A percentile compares a stretch with the other conserved stretches of the same genome.
Conservation (phyloP, 2,797 vertebrate species). For the Sciaenops ocellatus region DNA sequence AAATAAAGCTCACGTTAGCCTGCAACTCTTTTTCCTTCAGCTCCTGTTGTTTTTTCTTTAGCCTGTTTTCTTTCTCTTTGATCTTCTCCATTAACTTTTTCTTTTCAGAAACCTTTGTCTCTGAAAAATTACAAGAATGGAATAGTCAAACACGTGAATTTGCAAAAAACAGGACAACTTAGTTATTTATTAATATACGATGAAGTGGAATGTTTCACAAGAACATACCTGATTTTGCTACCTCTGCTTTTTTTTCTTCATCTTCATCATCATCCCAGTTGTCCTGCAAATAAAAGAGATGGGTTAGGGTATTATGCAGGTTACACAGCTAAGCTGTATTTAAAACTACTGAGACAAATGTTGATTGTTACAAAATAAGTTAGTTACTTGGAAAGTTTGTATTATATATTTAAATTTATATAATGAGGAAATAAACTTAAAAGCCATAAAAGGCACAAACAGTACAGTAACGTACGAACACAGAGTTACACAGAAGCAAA, state of each 20-base stretch:
- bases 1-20: conserved; percentile 80
- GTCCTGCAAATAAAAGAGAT: conserved; percentile 84
- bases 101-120: conserved; percentile 93
- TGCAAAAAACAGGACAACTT: neutral
- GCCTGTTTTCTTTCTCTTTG: conserved; percentile 93
- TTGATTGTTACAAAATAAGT: neutral
- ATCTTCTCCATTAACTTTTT: conserved; percentile 97
- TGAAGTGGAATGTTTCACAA: neutral
- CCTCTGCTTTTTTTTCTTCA: conserved; percentile 84
- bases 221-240: conserved; percentile 86
- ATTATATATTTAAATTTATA: too few species aligned
- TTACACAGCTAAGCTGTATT: neutral
- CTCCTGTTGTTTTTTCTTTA: conserved; percentile 90
- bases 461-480: neutral
- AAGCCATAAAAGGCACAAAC: neutral
- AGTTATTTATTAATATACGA: neutral
- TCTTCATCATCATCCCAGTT: conserved; percentile 99
- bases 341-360: neutral
- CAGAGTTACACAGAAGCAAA: too few species aligned
- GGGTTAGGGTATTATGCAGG: neutral
- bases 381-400: too few species aligned
- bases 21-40: conserved; percentile 73
- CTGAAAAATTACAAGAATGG: conserved; percentile 74
- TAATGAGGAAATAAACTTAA: neutral
- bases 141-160: neutral